phyloP scores from a whole-genome alignment of 1,140 invertebrate genomes.

The Theocolax elegans region DNA sequence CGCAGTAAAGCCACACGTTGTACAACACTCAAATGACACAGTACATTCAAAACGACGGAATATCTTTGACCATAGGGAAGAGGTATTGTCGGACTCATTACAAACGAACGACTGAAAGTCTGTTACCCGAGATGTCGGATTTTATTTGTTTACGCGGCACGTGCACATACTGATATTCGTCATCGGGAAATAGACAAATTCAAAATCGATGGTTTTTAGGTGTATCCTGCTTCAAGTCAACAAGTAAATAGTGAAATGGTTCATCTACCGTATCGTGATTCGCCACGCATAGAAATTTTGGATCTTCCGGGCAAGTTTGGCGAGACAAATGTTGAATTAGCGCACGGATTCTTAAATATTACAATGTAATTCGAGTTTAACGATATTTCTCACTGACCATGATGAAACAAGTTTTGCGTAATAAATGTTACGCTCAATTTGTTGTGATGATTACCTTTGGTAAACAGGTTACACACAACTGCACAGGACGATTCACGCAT shows the following conservation, averaged over 20 bases:
- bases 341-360: slow-evolving; percentile 50
- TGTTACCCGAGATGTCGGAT: too few species aligned
- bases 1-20: too few species aligned
- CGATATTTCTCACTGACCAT: neutral
- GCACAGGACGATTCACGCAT: neutral
- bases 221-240: neutral
- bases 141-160: too few species aligned
- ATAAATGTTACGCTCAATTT: neutral
- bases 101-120: too few species aligned
- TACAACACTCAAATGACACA: too few species aligned
- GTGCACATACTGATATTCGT: too few species aligned
- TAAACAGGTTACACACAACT: neutral
- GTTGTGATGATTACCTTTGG: neutral
- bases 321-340: slow-evolving; percentile 57
- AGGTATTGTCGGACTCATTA: too few species aligned
- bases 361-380: neutral
- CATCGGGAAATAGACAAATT: too few species aligned
- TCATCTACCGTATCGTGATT: neutral
- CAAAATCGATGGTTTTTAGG: neutral
- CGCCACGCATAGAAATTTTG: slow-evolving; percentile 34
- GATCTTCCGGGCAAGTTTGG: slow-evolving; percentile 55
- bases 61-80: too few species aligned
- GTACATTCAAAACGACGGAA: too few species aligned
- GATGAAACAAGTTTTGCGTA: slow-evolving; percentile 6
- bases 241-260: neutral